These are phyloP conservation scores for Epirrita christyi DNA, from an alignment of 2,888 invertebrate species.

Conservation along the genomic window DNA sequence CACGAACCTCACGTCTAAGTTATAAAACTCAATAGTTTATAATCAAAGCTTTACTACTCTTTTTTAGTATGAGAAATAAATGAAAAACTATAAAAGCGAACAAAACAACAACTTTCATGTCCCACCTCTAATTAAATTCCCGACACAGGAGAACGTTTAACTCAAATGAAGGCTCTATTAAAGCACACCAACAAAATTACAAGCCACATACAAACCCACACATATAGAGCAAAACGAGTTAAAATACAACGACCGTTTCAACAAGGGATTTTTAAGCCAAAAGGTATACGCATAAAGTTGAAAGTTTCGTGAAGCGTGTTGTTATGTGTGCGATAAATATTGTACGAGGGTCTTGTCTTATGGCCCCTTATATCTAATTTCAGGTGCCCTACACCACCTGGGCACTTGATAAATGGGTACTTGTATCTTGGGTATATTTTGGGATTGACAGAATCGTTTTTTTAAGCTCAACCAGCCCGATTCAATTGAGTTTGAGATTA, in stretches of 20 bases:
- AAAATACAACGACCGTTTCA: constrained; percentile 1
- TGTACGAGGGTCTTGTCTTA: constrained; percentile 43
- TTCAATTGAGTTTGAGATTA: constrained; percentile 22
- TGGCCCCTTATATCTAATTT: constrained; percentile 51
- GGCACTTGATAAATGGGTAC: constrained; percentile 50
- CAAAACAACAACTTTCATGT: constrained; percentile 8
- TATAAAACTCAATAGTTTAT: neutral
- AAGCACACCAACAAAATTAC: constrained; percentile 49
- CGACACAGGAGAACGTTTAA: constrained; percentile 34
- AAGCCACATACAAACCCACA: constrained; percentile 27
- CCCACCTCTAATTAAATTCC: constrained; percentile 35
- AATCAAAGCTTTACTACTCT: constrained; percentile 1
- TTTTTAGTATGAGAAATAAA: constrained; percentile 12
- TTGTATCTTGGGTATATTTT: constrained; percentile 42
- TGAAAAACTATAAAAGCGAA: constrained; percentile 16
- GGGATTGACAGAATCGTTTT: constrained; percentile 38
- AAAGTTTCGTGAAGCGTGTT: constrained; percentile 8
- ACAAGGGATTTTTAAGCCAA: constrained; percentile 1
- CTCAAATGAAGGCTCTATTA: constrained; percentile 54
- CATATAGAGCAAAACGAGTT: constrained; percentile 40
- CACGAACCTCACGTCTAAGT: neutral
- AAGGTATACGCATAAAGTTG: neutral
- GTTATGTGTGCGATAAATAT: constrained; percentile 41
- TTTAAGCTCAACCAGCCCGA: constrained; percentile 12
- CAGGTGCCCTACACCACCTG: constrained; percentile 56